Evolutionary conservation across 2,797 vertebrate genomes (phyloP).

Genomic region (Decapterus maruadsi): DNA sequence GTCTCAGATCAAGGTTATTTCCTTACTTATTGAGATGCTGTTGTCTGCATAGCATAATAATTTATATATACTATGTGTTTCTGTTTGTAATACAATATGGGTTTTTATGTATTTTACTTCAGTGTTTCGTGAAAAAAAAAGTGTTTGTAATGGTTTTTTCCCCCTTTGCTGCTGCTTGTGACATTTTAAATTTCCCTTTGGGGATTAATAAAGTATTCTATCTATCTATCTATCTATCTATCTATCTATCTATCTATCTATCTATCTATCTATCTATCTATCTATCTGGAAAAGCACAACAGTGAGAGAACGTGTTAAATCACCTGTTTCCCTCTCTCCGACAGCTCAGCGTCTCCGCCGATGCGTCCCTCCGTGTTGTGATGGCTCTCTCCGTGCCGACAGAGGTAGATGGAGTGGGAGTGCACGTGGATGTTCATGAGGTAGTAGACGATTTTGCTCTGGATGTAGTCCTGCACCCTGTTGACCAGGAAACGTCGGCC

Average conservation of each 20-base stretch:
- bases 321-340: constrained; percentile 91
- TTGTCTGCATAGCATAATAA: background rate
- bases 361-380: constrained; percentile 91
- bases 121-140: too few species aligned
- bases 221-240: too few species aligned
- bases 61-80: too few species aligned
- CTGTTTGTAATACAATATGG: too few species aligned
- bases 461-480: constrained; percentile 97
- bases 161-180: too few species aligned
- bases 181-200: too few species aligned
- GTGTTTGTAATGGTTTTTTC: too few species aligned
- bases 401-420: constrained; percentile 97
- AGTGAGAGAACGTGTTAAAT: background rate
- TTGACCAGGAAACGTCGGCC: constrained; percentile 96
- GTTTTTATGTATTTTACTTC: too few species aligned
- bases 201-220: too few species aligned
- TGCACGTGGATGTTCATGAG: constrained; percentile 99
- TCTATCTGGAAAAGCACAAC: background rate
- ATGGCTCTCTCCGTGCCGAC: constrained; percentile 95
- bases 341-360: constrained; percentile 94
- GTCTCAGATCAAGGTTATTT: background rate
- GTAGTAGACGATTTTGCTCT: constrained; percentile 99
- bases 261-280: too few species aligned
- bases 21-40: background rate
- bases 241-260: too few species aligned